These are phyloP conservation scores for Centropus unirufus DNA, from an alignment of 2,113 vertebrate species.

Conservation along the genomic window DNA sequence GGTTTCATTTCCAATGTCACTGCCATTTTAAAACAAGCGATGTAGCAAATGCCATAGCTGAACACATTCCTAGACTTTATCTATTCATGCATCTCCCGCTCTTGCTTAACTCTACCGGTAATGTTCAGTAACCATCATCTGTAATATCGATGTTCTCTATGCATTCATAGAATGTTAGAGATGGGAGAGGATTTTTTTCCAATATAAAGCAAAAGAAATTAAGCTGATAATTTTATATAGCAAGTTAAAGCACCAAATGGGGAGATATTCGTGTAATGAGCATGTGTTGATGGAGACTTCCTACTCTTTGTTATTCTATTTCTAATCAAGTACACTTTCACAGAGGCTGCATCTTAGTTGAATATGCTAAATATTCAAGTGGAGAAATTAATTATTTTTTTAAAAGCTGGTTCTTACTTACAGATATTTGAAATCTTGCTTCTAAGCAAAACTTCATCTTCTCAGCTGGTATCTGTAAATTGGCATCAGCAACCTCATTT, in stretches of 20 bases:
- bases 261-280: neutral
- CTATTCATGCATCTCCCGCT: neutral
- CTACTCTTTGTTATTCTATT: neutral
- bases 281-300: neutral
- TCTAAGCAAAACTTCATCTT: neutral
- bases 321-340: neutral
- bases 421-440: neutral
- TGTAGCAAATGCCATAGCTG: neutral
- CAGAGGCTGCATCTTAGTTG: neutral
- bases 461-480: neutral
- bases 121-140: neutral
- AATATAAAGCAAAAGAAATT: neutral
- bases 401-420: neutral
- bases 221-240: neutral
- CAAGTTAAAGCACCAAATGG: neutral
- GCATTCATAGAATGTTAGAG: neutral
- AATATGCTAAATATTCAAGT: neutral
- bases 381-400: slow-evolving; percentile 1
- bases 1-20: neutral
- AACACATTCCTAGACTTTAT: neutral
- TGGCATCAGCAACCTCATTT: neutral
- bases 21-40: neutral
- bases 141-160: neutral
- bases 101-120: neutral
- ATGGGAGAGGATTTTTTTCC: neutral